phyloP scores from a whole-genome alignment of 2,113 vertebrate species.

The Megaleporinus macrocephalus region DNA sequence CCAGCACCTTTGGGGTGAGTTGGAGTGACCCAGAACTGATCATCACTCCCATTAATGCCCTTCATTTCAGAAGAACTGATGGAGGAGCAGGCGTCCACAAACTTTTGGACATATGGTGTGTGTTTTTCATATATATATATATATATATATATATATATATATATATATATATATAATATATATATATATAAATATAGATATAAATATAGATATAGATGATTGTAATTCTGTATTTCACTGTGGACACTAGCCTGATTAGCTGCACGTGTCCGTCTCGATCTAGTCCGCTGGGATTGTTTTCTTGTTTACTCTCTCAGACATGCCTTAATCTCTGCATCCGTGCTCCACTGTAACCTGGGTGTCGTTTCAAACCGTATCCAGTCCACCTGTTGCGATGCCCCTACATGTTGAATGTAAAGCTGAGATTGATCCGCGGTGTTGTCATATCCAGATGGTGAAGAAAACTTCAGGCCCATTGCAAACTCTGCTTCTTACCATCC shows the following conservation, averaged over 20 bases:
- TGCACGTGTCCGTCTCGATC: neutral
- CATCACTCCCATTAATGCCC: neutral
- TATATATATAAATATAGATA: neutral
- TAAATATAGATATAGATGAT: neutral
- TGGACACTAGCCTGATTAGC: neutral
- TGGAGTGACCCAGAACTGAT: neutral
- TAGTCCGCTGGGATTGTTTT: conserved; percentile 5
- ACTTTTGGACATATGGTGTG: neutral
- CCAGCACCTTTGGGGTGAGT: neutral
- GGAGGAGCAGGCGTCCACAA: neutral
- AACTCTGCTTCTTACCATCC: neutral
- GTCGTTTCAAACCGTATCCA: no score
- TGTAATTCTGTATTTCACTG: conserved; percentile 33
- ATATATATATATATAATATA: neutral
- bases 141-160: no score
- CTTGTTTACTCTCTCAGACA: conserved; percentile 60
- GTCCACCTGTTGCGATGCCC: no score
- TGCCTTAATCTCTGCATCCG: conserved; percentile 77
- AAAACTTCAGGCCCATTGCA: neutral
- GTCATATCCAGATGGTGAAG: conserved; percentile 4
- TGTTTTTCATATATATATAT: neutral
- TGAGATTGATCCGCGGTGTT: conserved; percentile 49
- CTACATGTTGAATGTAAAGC: conserved; percentile 82
- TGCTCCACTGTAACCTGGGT: neutral
- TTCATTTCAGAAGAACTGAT: neutral